Evolutionary conservation across 2,797 vertebrate species (phyloP).

Genomic region (Neosilurus mollespiculum): DNA sequence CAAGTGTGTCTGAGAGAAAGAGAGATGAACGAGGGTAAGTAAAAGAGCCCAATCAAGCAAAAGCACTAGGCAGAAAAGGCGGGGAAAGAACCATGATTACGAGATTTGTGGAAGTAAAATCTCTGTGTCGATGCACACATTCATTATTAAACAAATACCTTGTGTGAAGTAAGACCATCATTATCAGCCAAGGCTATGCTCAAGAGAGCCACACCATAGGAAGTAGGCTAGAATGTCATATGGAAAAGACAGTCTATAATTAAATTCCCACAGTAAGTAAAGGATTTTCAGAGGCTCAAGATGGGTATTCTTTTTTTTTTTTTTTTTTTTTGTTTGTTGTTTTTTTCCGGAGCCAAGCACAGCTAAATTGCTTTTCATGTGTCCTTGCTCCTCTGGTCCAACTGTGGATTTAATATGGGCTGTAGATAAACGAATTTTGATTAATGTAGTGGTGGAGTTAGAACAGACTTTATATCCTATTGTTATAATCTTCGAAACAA

Average conservation of each 20-base stretch:
- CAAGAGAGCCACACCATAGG: conserved; percentile 47
- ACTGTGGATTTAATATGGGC: conserved; percentile 13
- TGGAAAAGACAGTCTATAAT: conserved; percentile 57
- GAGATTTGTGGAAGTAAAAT: conserved; percentile 46
- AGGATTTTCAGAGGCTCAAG: conserved; percentile 60
- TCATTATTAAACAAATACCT: conserved; percentile 67
- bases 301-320: conserved; percentile 41
- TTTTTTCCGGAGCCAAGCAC: conserved; percentile 51
- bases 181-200: conserved; percentile 58
- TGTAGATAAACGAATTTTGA: conserved; percentile 1
- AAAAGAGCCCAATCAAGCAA: conserved; percentile 5
- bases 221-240: conserved; percentile 58
- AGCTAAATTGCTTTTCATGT: conserved; percentile 60
- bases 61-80: not conserved
- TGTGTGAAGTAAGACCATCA: conserved; percentile 64
- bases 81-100: not conserved
- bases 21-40: not conserved
- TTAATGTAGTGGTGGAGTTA: conserved; percentile 18
- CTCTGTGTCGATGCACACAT: conserved; percentile 57
- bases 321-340: not conserved
- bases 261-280: conserved; percentile 63
- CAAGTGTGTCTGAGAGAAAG: conserved; percentile 2
- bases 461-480: not conserved
- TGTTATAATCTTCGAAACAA: not conserved
- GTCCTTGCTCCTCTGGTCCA: conserved; percentile 44